phyloP scores from a whole-genome alignment of 2,797 vertebrate genomes.

The Pristis pectinata region DNA sequence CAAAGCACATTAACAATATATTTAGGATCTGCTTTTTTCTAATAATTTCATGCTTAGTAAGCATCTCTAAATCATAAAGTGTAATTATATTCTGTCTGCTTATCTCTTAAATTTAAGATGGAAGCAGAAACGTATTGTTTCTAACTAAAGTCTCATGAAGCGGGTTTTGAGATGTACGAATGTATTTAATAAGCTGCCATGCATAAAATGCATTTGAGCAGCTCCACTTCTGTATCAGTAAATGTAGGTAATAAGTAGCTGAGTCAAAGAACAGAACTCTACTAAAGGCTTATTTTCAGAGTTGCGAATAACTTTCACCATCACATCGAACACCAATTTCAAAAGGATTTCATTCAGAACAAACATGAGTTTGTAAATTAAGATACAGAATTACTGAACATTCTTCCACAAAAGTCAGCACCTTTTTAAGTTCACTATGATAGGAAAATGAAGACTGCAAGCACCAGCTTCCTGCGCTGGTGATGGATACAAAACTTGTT shows the following conservation, averaged over 20 bases:
- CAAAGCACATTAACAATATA: constrained; percentile 42
- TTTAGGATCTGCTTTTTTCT: constrained; percentile 49
- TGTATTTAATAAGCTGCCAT: not conserved
- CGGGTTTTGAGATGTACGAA: not conserved
- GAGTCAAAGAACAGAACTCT: not conserved
- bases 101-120: not conserved
- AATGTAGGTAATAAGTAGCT: not conserved
- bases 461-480: not conserved
- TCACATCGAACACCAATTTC: not conserved
- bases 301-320: not conserved
- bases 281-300: not conserved
- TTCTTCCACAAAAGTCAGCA: too few species aligned
- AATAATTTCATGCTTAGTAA: constrained; percentile 30
- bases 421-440: not conserved
- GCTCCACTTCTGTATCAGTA: not conserved
- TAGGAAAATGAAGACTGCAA: not conserved
- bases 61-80: too few species aligned
- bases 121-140: not conserved
- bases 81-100: not conserved
- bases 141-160: not conserved
- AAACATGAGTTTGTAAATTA: not conserved
- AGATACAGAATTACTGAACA: not conserved
- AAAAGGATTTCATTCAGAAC: not conserved
- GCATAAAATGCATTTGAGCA: not conserved
- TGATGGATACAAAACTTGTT: not conserved